Conservation (phyloP, 2,888 invertebrate species). For the Euplexia lucipara region DNA sequence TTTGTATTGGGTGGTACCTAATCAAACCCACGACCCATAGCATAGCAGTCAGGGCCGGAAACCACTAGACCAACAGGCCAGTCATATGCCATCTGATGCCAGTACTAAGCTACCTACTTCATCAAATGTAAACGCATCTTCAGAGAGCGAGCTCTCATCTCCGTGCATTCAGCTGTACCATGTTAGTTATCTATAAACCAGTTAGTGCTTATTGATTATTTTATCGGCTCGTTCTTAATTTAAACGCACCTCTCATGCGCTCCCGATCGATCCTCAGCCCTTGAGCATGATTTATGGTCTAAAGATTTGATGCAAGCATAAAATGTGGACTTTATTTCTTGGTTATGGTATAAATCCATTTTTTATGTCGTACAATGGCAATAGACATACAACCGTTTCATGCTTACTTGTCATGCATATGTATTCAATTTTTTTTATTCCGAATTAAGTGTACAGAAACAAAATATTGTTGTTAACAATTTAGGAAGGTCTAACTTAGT, state of each 20-base stretch:
- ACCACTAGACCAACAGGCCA: too few relatives aligned
- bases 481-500: too few relatives aligned
- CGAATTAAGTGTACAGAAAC: too few relatives aligned
- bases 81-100: background rate
- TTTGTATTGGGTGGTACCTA: too few relatives aligned
- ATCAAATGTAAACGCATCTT: slow-evolving; percentile 10
- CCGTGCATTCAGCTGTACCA: slow-evolving; percentile 33
- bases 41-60: too few relatives aligned
- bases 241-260: slow-evolving; percentile 54
- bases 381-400: too few relatives aligned
- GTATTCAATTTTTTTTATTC: too few relatives aligned
- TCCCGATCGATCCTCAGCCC: slow-evolving; percentile 53
- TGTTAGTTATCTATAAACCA: slow-evolving; percentile 51
- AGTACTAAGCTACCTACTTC: slow-evolving; percentile 6
- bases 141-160: slow-evolving; percentile 24
- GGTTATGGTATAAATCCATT: slow-evolving; percentile 7
- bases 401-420: too few relatives aligned
- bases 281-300: slow-evolving; percentile 61
- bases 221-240: slow-evolving; percentile 60
- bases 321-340: slow-evolving; percentile 37
- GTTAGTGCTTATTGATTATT: slow-evolving; percentile 62
- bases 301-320: slow-evolving; percentile 33
- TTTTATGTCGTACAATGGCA: background rate
- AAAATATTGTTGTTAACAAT: too few relatives aligned
- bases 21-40: too few relatives aligned